Evolutionary conservation across 2,797 vertebrate species (phyloP), one percentile per base, ranked within the genome.

Genomic region (Chaenodraco wilsoni): DNA sequence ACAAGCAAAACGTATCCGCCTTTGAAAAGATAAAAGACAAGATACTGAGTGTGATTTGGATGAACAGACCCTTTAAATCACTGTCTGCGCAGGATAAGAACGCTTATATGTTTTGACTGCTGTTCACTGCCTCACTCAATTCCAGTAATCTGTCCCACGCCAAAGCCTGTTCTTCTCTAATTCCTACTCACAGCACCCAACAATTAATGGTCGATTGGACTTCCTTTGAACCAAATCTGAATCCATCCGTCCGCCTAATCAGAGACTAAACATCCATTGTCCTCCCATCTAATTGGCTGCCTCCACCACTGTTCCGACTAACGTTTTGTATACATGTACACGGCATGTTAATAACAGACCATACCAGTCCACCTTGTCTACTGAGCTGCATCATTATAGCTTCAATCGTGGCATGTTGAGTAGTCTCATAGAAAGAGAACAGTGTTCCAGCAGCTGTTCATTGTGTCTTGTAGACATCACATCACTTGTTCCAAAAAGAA

Each of bases 261-360:
- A n/a, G 60, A 82, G 60, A 76, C 60, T 52, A 54, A 86, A 85
- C 78, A 69, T 87, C 70, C 81, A 88, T 90, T 44, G 16, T 87
- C 74, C 37, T 66, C 69, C 67, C 88, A 87, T 88, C 73, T 80
- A 78, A 79, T 81, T 83, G 84, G 81, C 82, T 84, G 76, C 76
- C 69, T 84, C 77, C 74, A 79, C 84, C 74, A 61, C 57, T 72
- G 60, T 74, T 82, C 72, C 2, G 8, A 84, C 85, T 88, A 86
- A 90, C 84, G 48, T 76, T 60, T 37, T 79, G 73, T 49, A 51
- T 68, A 72, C 69, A 59, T 74, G 50, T 75, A 41, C 49, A 6
- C 33, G 45, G 83, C 88, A 82, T 91, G 85, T 69, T 33, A 72
- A 69, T 71, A 71, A 82, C 88, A 64, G 49, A 50, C 31, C 83